Evolutionary conservation across 2,888 invertebrate species (phyloP).

Genomic region (Criorhina ranunculi): DNA sequence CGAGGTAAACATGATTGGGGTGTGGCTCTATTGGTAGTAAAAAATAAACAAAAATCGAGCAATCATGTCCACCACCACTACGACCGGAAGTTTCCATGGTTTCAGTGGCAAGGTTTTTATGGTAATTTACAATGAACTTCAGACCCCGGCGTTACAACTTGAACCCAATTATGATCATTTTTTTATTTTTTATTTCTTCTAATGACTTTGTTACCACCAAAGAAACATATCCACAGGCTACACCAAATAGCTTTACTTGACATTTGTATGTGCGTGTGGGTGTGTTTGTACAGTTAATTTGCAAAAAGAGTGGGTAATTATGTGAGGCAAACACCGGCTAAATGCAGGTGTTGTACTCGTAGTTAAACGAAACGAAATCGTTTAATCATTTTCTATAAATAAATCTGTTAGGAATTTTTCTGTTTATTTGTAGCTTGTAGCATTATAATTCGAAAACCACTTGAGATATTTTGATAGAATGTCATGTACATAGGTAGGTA

Average conservation of each 20-base stretch:
- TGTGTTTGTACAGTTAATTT: neutral
- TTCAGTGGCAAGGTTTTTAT: slow-evolving; percentile 16
- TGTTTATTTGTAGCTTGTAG: no score
- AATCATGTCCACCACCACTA: neutral
- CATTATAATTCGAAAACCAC: no score
- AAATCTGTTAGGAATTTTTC: no score
- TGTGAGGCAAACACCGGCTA: neutral
- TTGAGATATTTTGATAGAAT: no score
- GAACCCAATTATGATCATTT: slow-evolving; percentile 24
- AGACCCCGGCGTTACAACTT: neutral
- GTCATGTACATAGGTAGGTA: no score
- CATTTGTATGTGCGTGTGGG: neutral
- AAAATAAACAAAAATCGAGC: neutral
- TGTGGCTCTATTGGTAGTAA: slow-evolving; percentile 21
- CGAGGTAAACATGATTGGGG: slow-evolving; percentile 25
- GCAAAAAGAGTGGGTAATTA: neutral
- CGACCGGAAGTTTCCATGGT: neutral
- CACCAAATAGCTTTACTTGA: neutral
- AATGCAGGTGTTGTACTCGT: no score
- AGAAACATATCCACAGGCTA: neutral
- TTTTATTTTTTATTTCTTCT: slow-evolving; percentile 21
- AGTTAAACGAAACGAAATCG: no score
- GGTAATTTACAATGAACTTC: slow-evolving; percentile 10
- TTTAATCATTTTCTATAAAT: no score
- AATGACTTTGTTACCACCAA: slow-evolving; percentile 29